These are phyloP conservation scores for Meganola albula DNA, from an alignment of 2,888 invertebrate genomes.

Conservation along the genomic window DNA sequence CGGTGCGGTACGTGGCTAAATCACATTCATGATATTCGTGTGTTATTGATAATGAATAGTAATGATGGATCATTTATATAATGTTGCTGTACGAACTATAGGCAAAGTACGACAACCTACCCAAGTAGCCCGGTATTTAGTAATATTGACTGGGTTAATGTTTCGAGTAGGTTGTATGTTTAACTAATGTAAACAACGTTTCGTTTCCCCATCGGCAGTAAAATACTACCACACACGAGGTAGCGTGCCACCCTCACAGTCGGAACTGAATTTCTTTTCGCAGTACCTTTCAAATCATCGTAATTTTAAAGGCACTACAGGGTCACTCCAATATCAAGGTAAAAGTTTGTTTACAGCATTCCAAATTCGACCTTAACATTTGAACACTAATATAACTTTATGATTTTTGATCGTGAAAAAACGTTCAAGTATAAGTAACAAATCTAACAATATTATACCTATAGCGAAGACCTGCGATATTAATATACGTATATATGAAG, in stretches of 20 bases:
- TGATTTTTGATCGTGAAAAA: too few relatives aligned
- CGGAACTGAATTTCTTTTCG: constrained; percentile 41
- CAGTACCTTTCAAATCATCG: constrained; percentile 34
- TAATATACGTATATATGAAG: too few relatives aligned
- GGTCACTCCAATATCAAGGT: constrained; percentile 27
- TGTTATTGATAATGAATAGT: constrained; percentile 25
- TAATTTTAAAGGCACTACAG: constrained; percentile 31
- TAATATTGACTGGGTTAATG: constrained; percentile 27
- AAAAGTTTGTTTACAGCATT: constrained; percentile 31
- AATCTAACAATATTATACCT: too few relatives aligned
- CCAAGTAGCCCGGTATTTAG: constrained; percentile 30
- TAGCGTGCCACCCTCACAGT: constrained; percentile 36
- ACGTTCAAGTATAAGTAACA: too few relatives aligned
- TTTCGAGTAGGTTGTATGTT: constrained; percentile 40
- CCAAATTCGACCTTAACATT: constrained; percentile 19
- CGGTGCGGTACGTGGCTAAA: constrained; percentile 34
- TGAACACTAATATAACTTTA: constrained; percentile 18
- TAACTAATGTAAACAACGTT: constrained; percentile 45
- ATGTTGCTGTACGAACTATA: too few relatives aligned
- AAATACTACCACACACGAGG: constrained; percentile 44
- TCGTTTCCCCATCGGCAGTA: constrained; percentile 33
- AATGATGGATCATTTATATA: too few relatives aligned
- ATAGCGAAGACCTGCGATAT: too few relatives aligned
- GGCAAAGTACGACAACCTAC: too few relatives aligned
- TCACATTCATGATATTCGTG: constrained; percentile 41